These are phyloP conservation scores for Arctopsyche grandis DNA, from an alignment of 1,140 invertebrate species.

Conservation along the genomic window DNA sequence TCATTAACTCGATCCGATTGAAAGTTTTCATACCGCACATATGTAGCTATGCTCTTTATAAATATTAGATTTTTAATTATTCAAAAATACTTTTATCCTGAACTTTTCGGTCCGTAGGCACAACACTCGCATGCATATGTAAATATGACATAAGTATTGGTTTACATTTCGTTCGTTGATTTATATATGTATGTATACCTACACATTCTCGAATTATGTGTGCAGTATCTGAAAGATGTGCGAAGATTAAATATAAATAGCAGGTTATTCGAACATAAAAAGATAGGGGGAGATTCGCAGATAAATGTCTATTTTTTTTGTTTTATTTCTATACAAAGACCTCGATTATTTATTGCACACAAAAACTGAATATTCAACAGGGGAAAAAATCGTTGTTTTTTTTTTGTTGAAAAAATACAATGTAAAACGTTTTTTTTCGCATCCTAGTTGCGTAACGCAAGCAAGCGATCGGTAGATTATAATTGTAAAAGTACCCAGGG, in stretches of 20 bases:
- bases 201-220: background rate
- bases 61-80: too few relatives aligned
- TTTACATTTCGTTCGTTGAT: background rate
- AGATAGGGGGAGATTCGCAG: background rate
- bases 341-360: background rate
- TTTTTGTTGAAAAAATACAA: background rate
- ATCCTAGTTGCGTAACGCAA: background rate
- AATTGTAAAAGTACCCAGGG: background rate
- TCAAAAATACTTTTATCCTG: too few relatives aligned
- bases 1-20: too few relatives aligned
- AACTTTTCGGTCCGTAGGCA: too few relatives aligned
- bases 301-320: background rate
- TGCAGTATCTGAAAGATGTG: background rate
- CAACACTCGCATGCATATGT: too few relatives aligned
- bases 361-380: background rate
- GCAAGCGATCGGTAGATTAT: background rate
- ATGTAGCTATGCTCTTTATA: too few relatives aligned
- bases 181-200: too few relatives aligned
- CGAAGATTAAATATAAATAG: background rate
- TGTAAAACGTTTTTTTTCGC: constrained; percentile 11
- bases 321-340: background rate
- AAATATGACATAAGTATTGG: too few relatives aligned
- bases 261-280: background rate
- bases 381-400: background rate
- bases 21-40: too few relatives aligned